Percentiles rank a stretch among this genome's conserved stretches.
phyloP scores from a whole-genome alignment of 2,888 invertebrate genomes.

The Malacosoma neustria region DNA sequence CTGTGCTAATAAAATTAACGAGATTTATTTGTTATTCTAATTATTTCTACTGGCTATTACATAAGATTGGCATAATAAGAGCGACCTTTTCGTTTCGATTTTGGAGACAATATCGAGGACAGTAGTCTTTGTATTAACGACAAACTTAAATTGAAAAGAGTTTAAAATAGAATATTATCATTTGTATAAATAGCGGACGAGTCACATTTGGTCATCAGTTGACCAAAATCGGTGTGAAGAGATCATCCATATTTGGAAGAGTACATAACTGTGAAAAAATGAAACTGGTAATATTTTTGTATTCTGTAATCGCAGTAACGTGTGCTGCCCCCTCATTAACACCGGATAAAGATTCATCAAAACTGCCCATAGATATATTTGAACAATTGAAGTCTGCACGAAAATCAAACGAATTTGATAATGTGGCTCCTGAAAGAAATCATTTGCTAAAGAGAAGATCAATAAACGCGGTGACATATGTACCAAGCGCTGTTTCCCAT shows the following conservation, averaged over 20 bases:
- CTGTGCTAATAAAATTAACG: too few species aligned
- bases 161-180: slow-evolving; percentile 36
- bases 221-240: slow-evolving; percentile 40
- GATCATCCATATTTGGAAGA: slow-evolving; percentile 38
- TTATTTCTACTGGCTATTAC: too few species aligned
- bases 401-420: too few species aligned
- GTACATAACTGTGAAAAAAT: slow-evolving; percentile 56
- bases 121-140: not conserved
- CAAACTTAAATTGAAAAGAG: slow-evolving; percentile 28
- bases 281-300: slow-evolving; percentile 61
- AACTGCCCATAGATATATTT: too few species aligned
- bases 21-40: too few species aligned
- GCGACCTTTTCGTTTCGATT: too few species aligned
- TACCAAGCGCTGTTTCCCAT: not conserved
- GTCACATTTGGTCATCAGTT: slow-evolving; percentile 35
- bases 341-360: not conserved
- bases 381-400: too few species aligned
- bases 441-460: not conserved
- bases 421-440: too few species aligned
- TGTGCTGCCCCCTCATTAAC: slow-evolving; percentile 15
- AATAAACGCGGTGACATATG: not conserved
- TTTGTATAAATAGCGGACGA: slow-evolving; percentile 50
- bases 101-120: not conserved
- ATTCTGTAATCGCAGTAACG: slow-evolving; percentile 37
- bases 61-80: too few species aligned